A percentile compares a stretch with the other conserved stretches of the same genome.
Conservation (phyloP, 2,888 invertebrate species). For the Mellilla xanthometata region DNA sequence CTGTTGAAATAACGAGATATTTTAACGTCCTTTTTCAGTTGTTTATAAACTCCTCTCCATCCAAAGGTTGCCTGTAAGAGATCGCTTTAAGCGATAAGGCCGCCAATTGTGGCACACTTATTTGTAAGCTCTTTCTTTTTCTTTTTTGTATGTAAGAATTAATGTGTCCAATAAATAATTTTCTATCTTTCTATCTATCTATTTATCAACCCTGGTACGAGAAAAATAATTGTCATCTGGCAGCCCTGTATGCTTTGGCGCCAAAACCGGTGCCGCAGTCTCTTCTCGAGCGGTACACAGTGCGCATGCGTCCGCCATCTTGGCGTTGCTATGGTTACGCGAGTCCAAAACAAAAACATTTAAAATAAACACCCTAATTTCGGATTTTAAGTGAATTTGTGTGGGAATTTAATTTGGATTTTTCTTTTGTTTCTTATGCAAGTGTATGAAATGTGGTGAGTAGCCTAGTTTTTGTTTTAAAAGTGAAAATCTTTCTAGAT, state of each 20-base stretch:
- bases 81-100: too few species aligned
- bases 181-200: too few species aligned
- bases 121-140: too few species aligned
- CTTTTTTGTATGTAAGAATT: too few species aligned
- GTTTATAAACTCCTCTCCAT: too few species aligned
- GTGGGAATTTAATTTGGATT: constrained; percentile 2
- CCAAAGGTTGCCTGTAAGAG: too few species aligned
- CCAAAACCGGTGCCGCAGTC: constrained; percentile 64
- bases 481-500: constrained; percentile 2
- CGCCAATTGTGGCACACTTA: too few species aligned
- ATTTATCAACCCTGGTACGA: too few species aligned
- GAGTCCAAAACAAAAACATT: constrained; percentile 50
- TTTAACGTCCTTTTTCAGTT: too few species aligned
- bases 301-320: constrained; percentile 66
- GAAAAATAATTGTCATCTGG: too few species aligned
- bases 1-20: too few species aligned
- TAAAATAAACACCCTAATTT: constrained; percentile 27
- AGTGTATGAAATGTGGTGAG: constrained; percentile 27
- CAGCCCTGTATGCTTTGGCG: constrained; percentile 46
- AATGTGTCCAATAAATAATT: too few species aligned
- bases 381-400: neutral
- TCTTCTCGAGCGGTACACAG: constrained; percentile 43
- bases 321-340: constrained; percentile 65
- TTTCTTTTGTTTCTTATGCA: constrained; percentile 10
- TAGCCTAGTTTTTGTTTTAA: constrained; percentile 2